Evolutionary conservation across 2,113 vertebrate genomes (phyloP).

Genomic region (Podiceps cristatus): DNA sequence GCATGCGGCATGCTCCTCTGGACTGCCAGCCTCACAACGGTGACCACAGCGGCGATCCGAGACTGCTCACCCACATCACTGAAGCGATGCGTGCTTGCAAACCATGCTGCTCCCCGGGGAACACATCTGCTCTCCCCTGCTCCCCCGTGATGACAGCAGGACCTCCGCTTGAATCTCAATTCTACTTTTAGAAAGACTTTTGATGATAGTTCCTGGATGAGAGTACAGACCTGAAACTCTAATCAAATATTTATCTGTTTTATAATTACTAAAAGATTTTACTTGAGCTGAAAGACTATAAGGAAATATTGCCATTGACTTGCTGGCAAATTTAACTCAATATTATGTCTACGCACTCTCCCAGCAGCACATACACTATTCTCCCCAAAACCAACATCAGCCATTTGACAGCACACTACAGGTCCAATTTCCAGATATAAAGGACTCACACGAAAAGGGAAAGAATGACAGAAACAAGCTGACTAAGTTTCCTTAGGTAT

Average conservation of each 20-base stretch:
- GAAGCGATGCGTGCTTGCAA: background rate
- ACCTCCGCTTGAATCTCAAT: background rate
- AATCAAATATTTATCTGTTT: background rate
- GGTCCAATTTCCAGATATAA: background rate
- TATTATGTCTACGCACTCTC: background rate
- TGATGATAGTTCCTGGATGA: background rate
- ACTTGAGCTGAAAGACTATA: background rate
- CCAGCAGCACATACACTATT: background rate
- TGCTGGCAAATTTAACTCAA: background rate
- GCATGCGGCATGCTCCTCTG: fast-evolving
- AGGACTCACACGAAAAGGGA: background rate
- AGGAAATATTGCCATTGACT: background rate
- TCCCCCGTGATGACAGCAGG: background rate
- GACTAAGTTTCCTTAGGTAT: background rate
- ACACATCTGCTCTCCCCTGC: background rate
- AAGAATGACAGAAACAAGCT: background rate
- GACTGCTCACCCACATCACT: fast-evolving
- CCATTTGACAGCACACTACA: background rate
- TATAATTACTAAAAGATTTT: background rate
- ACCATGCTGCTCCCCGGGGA: background rate
- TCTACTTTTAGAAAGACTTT: background rate
- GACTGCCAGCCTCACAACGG: background rate
- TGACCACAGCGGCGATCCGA: background rate
- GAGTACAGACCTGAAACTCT: background rate
- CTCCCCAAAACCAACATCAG: background rate